Percentiles rank a stretch among this genome's conserved stretches.
Conservation (phyloP, 2,797 vertebrate species). For the Sarcoramphus papa region DNA sequence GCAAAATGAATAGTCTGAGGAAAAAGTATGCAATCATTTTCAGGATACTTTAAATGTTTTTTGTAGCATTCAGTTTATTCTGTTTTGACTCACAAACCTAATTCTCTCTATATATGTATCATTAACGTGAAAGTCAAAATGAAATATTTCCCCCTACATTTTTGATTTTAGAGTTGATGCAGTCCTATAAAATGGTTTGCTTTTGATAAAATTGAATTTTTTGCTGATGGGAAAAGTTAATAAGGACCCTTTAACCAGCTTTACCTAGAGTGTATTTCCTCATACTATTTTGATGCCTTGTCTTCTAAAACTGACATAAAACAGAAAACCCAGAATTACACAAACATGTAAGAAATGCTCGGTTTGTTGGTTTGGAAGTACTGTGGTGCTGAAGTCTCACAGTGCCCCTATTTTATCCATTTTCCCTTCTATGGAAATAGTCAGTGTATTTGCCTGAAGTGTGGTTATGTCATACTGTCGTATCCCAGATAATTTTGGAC, state of each 20-base stretch:
- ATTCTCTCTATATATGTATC: neutral
- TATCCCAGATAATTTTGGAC: neutral
- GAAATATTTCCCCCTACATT: neutral
- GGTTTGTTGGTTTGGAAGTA: neutral
- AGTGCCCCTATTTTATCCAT: neutral
- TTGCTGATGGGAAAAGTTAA: neutral
- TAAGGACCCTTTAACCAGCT: neutral
- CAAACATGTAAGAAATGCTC: neutral
- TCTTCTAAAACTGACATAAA: neutral
- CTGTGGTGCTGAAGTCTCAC: neutral
- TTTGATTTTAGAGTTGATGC: neutral
- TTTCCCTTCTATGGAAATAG: constrained; percentile 28
- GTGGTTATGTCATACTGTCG: neutral
- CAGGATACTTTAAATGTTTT: neutral
- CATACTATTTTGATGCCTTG: neutral
- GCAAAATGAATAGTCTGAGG: neutral
- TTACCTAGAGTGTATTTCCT: neutral
- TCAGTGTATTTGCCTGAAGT: neutral
- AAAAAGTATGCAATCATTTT: accelerated
- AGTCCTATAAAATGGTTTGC: neutral
- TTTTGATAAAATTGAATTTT: neutral
- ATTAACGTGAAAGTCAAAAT: neutral
- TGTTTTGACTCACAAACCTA: neutral
- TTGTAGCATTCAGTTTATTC: neutral
- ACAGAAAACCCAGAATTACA: neutral